Percentiles rank a stretch among this genome's conserved stretches.
phyloP scores from a whole-genome alignment of 2,113 vertebrate genomes.

The Marmota flaviventris region DNA sequence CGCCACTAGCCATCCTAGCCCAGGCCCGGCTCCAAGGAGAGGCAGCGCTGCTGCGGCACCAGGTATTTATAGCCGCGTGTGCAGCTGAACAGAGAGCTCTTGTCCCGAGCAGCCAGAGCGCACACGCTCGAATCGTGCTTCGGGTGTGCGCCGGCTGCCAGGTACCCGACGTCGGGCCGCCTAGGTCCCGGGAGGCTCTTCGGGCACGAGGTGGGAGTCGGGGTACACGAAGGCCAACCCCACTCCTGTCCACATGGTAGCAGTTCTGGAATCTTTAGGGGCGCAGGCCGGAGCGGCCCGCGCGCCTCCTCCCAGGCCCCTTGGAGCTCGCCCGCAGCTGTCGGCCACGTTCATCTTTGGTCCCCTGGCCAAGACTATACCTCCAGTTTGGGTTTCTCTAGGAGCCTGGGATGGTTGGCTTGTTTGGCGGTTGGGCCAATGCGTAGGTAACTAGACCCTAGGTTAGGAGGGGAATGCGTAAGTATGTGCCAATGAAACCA shows the following conservation, averaged over 20 bases:
- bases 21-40: neutral
- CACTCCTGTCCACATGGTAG: neutral
- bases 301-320: neutral
- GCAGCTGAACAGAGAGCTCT: neutral
- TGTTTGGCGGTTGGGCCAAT: neutral
- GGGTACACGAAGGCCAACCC: neutral
- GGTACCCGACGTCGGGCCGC: neutral
- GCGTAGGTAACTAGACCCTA: neutral
- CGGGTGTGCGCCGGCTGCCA: neutral
- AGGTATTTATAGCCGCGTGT: conserved; percentile 27
- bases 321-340: neutral
- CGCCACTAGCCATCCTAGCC: neutral
- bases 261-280: neutral
- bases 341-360: neutral
- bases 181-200: neutral
- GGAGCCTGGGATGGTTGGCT: neutral
- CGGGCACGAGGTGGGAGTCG: neutral
- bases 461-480: neutral
- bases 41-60: neutral
- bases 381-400: neutral
- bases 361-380: neutral
- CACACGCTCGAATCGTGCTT: neutral
- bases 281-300: neutral
- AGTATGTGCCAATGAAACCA: neutral
- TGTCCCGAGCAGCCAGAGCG: neutral